Base-by-base conservation (phyloP, 2,797 vertebrate species). In the Syngnathus acus region DNA sequence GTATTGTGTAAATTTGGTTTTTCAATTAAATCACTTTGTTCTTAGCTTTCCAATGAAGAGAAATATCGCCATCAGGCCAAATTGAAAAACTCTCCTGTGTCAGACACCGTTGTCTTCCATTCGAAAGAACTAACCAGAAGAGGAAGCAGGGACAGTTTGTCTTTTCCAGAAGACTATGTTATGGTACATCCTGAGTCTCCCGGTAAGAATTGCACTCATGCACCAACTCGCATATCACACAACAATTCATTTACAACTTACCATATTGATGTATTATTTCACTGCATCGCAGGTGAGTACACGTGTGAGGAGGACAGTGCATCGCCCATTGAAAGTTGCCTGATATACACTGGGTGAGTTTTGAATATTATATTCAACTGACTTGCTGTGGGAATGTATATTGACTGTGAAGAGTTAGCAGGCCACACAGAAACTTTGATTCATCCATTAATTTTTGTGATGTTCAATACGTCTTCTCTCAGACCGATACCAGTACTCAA, bases 291-390 rank as follows among this genome's bases (percentile, higher is more conserved):
- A 97, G 95, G 88, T 87, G 94, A 96, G 64, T 86, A 92, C 71
- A 73, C 84, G 38, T 89, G 88, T 38, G 92, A 95, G 64, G 78
- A 78, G 32, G 86, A 89, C 4, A 80, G 79, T 67, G 92, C 83
- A 54, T 94, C 93, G 54, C 87, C 91, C 0, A 76, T 88, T 26
- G 93, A 93, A 9, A 94, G 94, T 73, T 95, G 92, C 65, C 83
- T 95, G 78, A 92, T 93, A 83, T 94, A 92, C 82, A 96, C 92
- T 1, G 93, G 95, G 96, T 98, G 83, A 93, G 95, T 82, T 57
- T 62, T 26, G 42, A 13, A 26, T n/a, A 37, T 9, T 66, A 32
- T 57, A 42, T 21, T 62, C 11, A 21, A 47, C 14, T 7, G 42
- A 62, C n/a, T 19, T 39, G 54, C 26, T 54, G 57, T 6, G 48